Conservation (phyloP, 2,113 vertebrate species). For the Psilopsiagon aurifrons region DNA sequence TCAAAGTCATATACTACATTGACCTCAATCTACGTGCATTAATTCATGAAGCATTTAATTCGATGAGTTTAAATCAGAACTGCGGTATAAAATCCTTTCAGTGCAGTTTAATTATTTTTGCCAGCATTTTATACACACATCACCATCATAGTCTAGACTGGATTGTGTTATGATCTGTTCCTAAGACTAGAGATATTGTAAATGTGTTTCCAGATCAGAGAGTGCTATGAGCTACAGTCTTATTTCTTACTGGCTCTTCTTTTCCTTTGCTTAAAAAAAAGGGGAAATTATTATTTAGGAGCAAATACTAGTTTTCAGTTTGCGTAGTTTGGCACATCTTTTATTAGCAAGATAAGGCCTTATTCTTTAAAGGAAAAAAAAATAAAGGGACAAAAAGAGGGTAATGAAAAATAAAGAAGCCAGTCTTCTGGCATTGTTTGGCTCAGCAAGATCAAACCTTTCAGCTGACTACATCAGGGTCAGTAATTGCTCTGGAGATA, state of each 20-base stretch:
- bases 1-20: neutral
- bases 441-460: conserved; percentile 1
- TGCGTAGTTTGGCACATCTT: neutral
- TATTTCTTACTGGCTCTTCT: neutral
- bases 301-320: neutral
- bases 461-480: neutral
- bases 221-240: neutral
- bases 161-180: neutral
- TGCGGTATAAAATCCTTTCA: neutral
- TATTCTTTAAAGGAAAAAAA: neutral
- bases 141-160: neutral
- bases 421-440: neutral
- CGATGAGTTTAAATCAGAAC: neutral
- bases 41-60: conserved; percentile 36
- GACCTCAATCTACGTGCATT: neutral
- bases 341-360: conserved; percentile 5
- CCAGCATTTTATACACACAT: neutral
- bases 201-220: neutral
- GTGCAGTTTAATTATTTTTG: conserved; percentile 17
- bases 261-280: neutral
- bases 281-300: neutral
- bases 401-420: neutral
- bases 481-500: conserved; percentile 24
- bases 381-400: neutral
- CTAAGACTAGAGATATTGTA: neutral